Percentiles rank a stretch among this genome's conserved stretches.
Conservation (phyloP, 2,797 vertebrate species). For the Cossypha caffra region DNA sequence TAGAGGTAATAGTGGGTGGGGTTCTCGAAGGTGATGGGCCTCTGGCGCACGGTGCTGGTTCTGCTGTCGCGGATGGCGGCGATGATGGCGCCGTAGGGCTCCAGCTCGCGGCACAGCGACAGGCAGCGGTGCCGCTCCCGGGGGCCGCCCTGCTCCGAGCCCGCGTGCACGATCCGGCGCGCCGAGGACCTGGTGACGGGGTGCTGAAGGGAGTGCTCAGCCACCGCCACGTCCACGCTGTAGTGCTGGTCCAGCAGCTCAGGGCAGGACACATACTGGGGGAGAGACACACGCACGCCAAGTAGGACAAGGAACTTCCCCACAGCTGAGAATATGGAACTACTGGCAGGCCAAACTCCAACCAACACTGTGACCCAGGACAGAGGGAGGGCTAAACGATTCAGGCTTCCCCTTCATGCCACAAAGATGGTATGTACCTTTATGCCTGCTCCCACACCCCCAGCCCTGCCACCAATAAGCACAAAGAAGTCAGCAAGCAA, state of each 20-base stretch:
- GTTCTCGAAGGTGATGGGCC: constrained; percentile 86
- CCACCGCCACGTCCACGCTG: constrained; percentile 78
- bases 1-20: constrained; percentile 96
- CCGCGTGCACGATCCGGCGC: constrained; percentile 76
- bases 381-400: not conserved
- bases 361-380: not conserved
- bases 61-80: constrained; percentile 69
- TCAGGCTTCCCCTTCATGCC: not conserved
- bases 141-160: constrained; percentile 46
- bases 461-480: not conserved
- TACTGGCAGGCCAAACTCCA: not conserved
- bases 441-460: not conserved
- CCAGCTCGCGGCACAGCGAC: constrained; percentile 87
- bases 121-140: constrained; percentile 81
- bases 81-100: constrained; percentile 81
- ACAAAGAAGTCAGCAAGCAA: constrained; percentile 39
- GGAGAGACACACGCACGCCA: not conserved
- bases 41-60: constrained; percentile 55
- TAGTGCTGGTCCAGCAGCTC: constrained; percentile 91
- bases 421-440: not conserved
- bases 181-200: constrained; percentile 85
- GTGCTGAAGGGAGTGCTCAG: constrained; percentile 85
- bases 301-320: not conserved
- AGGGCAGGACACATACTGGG: constrained; percentile 88
- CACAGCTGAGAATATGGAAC: not conserved